Base-by-base conservation (phyloP, 2,797 vertebrate species). In the Gobionotothen gibberifrons region DNA sequence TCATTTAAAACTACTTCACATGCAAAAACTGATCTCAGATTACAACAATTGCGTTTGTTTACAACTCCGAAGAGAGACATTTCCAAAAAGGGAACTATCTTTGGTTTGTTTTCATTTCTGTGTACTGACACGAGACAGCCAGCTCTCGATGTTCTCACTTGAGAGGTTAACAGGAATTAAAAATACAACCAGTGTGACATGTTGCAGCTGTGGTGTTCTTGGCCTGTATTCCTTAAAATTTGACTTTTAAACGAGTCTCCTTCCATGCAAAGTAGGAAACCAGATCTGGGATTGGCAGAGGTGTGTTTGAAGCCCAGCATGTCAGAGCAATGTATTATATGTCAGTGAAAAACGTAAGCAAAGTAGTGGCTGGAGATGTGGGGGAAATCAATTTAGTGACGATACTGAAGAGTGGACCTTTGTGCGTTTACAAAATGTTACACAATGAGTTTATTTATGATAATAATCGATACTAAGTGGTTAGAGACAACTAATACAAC, bases 161-260 rank as follows among this genome's bases (percentile, higher is more conserved):
- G 3, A 56, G 36, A 52, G 5, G 54, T 36, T n/a, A 56, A 32
- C 5, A 16, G 49, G 10, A 74, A 17, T 3, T 15, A 15, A 26
- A 43, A 53, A 43, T 21, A 21, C 42, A 46, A 16, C 9, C 43
- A 15, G 5, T 11, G 5, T 49, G 47, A 53, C 66, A 42, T 54
- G 10, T 40, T 42, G 9, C 57, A 54, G 40, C 54, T 74, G 68
- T 49, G 61, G 19, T 44, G 22, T 42, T 11, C 21, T 29, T 64
- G 15, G 32, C 69, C 11, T 57, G 46, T n/a, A 2, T n/a, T 69
- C 3, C 54, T 55, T 4, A 40, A 5, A 4, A 89, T 92, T 89
- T 90, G 78, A 84, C 82, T 89, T 89, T 84, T 74, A 88, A 89
- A 90, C 84, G 21, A 61, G 29, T 81, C 48, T 76, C 16, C 44